phyloP scores from a whole-genome alignment of 2,113 vertebrate genomes.

The Cyprinodon brontotheroides region DNA sequence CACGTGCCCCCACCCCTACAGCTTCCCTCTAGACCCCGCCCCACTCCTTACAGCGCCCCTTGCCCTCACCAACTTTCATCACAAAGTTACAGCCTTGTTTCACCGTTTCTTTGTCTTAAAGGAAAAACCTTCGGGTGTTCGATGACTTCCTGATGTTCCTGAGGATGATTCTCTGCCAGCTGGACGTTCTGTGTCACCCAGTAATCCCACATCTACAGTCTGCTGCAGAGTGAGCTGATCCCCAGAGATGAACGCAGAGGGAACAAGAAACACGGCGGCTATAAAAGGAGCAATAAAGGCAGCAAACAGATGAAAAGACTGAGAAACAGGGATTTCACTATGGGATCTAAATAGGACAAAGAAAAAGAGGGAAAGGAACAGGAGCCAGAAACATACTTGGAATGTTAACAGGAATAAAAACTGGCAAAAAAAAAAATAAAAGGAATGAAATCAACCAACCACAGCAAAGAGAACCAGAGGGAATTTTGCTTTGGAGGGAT shows the following conservation, averaged over 20 bases:
- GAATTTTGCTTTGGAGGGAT: slow-evolving; percentile 18
- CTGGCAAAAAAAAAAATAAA: slow-evolving; percentile 25
- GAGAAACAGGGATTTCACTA: slow-evolving; percentile 3
- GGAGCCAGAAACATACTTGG: slow-evolving; percentile 20
- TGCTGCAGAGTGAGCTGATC: slow-evolving; percentile 21
- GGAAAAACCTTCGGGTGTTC: neutral
- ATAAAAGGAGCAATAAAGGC: neutral
- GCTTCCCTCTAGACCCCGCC: too few species aligned
- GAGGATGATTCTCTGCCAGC: slow-evolving; percentile 7
- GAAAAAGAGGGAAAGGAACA: neutral
- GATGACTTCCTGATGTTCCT: slow-evolving; percentile 18
- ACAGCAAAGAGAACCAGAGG: slow-evolving; percentile 34
- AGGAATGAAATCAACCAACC: slow-evolving; percentile 30
- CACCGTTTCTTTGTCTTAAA: too few species aligned
- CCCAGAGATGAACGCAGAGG: slow-evolving; percentile 24
- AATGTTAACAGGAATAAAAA: slow-evolving; percentile 15
- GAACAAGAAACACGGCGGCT: slow-evolving; percentile 3
- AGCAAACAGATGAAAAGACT: slow-evolving; percentile 19
- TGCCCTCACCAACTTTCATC: too few species aligned
- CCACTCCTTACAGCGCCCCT: too few species aligned
- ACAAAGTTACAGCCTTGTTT: too few species aligned
- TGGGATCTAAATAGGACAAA: slow-evolving; percentile 17
- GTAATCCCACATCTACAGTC: slow-evolving; percentile 29
- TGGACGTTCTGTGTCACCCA: slow-evolving; percentile 19
- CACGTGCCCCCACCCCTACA: too few species aligned